Base-by-base conservation (phyloP, 37 sponge, comb jelly and placozoan genomes). In the Axinella damicornis region DNA sequence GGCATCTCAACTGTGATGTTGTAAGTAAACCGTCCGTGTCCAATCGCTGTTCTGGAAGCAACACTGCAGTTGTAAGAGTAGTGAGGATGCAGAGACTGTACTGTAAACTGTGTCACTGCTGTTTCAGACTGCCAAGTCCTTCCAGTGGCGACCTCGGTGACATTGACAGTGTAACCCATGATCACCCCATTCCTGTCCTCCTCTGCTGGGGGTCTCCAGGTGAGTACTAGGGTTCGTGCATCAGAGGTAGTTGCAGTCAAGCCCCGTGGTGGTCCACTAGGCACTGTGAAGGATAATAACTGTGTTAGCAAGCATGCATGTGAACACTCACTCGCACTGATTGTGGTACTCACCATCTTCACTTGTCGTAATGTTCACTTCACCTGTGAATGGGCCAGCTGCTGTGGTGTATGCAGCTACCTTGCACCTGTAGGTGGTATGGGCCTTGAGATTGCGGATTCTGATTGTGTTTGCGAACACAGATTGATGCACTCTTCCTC, bases 131-230 rank as follows among this genome's bases (percentile, higher is more conserved):
- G 5, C 28, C 2, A 5, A 32, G 2, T 67, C 69, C 28, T 31
- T 35, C 34, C 31, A 2, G 69, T 67, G 4, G 2, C 34, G 6
- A 78, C 6, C 6, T 62, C 27, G 5, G 59, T 57, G 12, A 70
- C n/a, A 11, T 21, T 59, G 24, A 82, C 20, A 33, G 19, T 70
- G 58, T 82, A 82, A 27, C 36, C 27, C 21, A 1, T 1, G 12
- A 82, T 82, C 6, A 69, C 58, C 9, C 83, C 83, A 82, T 82
- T 82, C 22, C 57, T 72, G 2, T 82, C 9, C n/a, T 82, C 73
- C 1, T 58, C 9, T 35, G 83, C 63, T 5, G 83, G 83, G 0
- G 83, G 63, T 1, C 33, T 18, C 83, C 83, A 82, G 53, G 39
- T 77, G 41, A 77, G 2, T 13, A 13, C 60, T 9, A 32, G 20